Conservation (phyloP, 2,797 vertebrate genomes). For the Ciconia nigra region DNA sequence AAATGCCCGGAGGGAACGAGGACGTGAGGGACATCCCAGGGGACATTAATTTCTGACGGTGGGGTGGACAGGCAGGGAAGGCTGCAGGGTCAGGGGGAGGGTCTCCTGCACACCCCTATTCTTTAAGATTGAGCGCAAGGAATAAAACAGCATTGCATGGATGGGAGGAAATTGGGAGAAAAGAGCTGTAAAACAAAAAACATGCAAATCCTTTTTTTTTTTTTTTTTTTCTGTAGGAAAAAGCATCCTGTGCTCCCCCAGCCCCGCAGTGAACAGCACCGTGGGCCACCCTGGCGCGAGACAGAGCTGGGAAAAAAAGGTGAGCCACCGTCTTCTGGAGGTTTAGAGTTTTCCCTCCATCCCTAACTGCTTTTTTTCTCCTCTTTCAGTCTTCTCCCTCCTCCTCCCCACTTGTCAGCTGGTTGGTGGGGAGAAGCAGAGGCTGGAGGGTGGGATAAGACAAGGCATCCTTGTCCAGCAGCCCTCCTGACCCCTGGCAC, state of each 20-base stretch:
- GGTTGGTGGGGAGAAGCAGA: not conserved
- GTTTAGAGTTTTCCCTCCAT: constrained; percentile 42
- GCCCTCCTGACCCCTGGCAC: not conserved
- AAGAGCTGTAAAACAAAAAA: not conserved
- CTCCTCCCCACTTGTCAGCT: not conserved
- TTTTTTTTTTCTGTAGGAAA: not conserved
- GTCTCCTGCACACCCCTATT: not conserved
- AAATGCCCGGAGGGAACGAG: not conserved
- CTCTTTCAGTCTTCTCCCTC: not conserved
- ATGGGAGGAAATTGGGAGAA: not conserved
- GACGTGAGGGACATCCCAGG: not conserved
- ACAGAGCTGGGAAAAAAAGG: not conserved
- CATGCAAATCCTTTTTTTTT: not conserved
- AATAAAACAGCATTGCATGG: not conserved
- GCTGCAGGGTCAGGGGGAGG: not conserved
- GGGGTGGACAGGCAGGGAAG: not conserved
- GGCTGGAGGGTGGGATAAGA: not conserved
- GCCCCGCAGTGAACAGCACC: not conserved
- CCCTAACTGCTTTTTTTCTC: not conserved
- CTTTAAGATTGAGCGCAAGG: not conserved
- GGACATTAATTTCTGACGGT: not conserved
- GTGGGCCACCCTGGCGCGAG: not conserved
- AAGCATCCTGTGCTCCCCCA: not conserved
- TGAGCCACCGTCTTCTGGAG: not conserved
- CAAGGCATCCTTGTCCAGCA: constrained; percentile 23